Evolutionary conservation across 2,113 vertebrate species (phyloP).

Genomic region (Lynx canadensis): DNA sequence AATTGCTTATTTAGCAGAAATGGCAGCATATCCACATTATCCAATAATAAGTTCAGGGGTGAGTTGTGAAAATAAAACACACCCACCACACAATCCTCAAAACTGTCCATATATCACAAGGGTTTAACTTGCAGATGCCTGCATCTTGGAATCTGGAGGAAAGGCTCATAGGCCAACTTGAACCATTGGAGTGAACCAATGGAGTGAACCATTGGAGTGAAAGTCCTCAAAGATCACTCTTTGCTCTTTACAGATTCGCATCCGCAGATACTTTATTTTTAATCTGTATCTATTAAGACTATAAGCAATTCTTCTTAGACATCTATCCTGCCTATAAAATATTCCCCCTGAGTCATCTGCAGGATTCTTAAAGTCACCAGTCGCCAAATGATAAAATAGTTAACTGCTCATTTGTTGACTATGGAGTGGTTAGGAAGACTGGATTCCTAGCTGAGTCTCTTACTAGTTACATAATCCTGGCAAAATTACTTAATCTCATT

Average conservation of each 20-base stretch:
- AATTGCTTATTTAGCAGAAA: conserved; percentile 5
- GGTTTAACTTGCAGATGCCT: background rate
- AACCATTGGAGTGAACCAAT: background rate
- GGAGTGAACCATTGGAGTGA: background rate
- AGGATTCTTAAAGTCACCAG: background rate
- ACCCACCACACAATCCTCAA: background rate
- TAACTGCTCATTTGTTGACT: background rate
- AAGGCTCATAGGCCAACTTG: background rate
- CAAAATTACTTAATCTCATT: background rate
- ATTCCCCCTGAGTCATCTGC: background rate
- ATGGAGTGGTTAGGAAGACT: background rate
- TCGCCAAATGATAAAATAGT: background rate
- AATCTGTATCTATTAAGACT: background rate
- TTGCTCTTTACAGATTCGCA: conserved; percentile 20
- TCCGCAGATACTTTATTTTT: background rate
- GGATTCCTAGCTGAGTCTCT: background rate
- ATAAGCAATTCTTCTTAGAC: background rate
- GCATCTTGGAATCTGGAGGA: background rate
- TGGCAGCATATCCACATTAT: background rate
- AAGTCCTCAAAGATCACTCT: background rate
- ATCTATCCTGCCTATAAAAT: background rate
- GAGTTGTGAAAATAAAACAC: background rate
- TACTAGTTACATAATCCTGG: background rate
- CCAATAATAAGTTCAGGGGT: background rate
- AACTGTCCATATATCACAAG: background rate